Evolutionary conservation across 2,797 vertebrate genomes (phyloP), one percentile per base, ranked within the genome.

Genomic region (Borostomias antarcticus): DNA sequence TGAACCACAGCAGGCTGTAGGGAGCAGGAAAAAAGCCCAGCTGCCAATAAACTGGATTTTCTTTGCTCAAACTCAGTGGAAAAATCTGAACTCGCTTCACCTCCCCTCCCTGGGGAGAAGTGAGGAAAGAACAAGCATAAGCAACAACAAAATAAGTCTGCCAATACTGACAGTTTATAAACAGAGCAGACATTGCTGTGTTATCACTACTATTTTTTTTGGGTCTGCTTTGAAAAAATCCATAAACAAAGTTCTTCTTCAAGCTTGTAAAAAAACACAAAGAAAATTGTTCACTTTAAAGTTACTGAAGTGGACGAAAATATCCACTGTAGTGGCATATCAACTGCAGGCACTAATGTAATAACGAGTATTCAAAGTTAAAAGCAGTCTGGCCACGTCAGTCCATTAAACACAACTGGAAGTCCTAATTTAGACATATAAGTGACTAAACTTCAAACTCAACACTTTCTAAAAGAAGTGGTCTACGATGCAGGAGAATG

Each of bases 31-130:
- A 5, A 29, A 50, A 30, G 30, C 64, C 21, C 11, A 17, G n/a
- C 23, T 17, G 35, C 37, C 23, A 54, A 37, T 58, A 51, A 37
- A 50, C 58, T 32, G 62, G 33, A 26, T 59, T 70, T 71, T 21
- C 26, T 58, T 65, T 47, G 26, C 64, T 56, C 23, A 64, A 23
- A 63, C 43, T 9, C 35, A 53, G 35, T n/a, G 19, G 1, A 26
- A 62, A 23, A n/a, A 48, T 59, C 45, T 64, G 23, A 59, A n/a
- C 47, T 32, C 4, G 19, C 17, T 60, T 17, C 58, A 50, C 50
- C 48, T 32, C 10, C 32, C 50, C 47, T 32, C 50, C 47, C 23
- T 6, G 32, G 11, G 21, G 40, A 53, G n/a, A 33, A 32, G 19
- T 23, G 32, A 30, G 28, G 33, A 30, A 26, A 51, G 23, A 15